These are phyloP conservation scores for Helostoma temminkii DNA, from an alignment of 2,797 vertebrate genomes.

Conservation along the genomic window DNA sequence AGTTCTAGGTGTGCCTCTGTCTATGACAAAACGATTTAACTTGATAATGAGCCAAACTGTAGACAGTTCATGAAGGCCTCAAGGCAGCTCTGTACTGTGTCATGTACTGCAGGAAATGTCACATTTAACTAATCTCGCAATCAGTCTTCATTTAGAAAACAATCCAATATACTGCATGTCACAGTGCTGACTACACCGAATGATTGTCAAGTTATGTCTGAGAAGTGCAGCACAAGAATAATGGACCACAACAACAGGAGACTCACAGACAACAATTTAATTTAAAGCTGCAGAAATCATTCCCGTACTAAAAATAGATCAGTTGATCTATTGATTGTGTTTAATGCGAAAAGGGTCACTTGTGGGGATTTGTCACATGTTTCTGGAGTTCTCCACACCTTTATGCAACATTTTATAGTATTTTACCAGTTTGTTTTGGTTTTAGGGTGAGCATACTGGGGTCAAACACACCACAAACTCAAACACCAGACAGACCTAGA, in stretches of 20 bases:
- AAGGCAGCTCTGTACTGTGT: neutral
- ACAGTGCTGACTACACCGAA: neutral
- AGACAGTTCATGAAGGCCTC: neutral
- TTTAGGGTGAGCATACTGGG: no score
- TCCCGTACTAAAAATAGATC: neutral
- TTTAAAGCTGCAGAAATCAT: conserved; percentile 13
- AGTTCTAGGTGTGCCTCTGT: neutral
- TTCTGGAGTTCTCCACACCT: neutral
- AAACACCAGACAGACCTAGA: neutral
- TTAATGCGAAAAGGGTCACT: neutral
- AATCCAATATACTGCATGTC: no score
- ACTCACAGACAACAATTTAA: neutral
- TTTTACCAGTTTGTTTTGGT: neutral
- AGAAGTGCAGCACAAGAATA: neutral
- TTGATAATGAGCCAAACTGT: conserved; percentile 1
- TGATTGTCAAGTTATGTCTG: conserved; percentile 11
- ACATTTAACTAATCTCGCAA: conserved; percentile 18
- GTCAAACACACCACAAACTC: no score
- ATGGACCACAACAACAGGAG: conserved; percentile 6
- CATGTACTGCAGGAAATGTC: conserved; percentile 18
- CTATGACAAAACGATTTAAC: neutral
- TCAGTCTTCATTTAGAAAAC: conserved; percentile 17
- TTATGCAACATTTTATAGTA: neutral
- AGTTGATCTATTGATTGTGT: neutral
- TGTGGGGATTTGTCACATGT: neutral